Percentiles rank a stretch among this genome's conserved stretches.
Evolutionary conservation across 2,888 invertebrate genomes (phyloP).

Genomic region (Himalopsyche japonica): DNA sequence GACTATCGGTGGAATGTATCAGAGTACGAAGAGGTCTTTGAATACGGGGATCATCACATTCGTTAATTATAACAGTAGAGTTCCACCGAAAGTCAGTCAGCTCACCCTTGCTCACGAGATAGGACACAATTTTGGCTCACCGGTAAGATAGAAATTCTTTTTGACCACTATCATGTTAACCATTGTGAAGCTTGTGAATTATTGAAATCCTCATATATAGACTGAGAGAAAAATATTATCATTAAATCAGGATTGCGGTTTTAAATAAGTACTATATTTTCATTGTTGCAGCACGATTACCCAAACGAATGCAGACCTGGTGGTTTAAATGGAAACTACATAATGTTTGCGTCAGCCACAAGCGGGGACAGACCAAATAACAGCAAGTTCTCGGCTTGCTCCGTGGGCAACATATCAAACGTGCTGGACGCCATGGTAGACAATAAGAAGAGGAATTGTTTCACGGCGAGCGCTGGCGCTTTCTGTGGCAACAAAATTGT

Average conservation of each 20-base stretch:
- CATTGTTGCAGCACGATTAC: conserved; percentile 80
- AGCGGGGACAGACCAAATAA: conserved; percentile 98
- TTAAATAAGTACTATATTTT: background rate
- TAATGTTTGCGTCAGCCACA: conserved; percentile 99
- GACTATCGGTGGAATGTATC: conserved; percentile 91
- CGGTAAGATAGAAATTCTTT: conserved; percentile 63
- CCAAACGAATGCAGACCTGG: conserved; percentile 90
- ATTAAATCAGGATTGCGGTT: no score
- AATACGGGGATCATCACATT: conserved; percentile 99
- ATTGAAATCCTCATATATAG: background rate
- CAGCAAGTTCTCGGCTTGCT: conserved; percentile 94
- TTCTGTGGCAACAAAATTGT: conserved; percentile 99
- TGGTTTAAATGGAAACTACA: conserved; percentile 92
- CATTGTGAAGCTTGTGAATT: no score
- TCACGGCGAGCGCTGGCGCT: conserved; percentile 84
- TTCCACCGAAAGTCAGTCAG: conserved; percentile 97
- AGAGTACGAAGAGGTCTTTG: conserved; percentile 89
- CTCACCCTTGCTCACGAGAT: conserved; percentile 97
- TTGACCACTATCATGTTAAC: no score
- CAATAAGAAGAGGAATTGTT: conserved; percentile 90
- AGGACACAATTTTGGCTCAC: conserved; percentile 98
- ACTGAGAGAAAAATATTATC: background rate
- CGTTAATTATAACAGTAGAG: conserved; percentile 96
- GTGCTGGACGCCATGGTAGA: conserved; percentile 91
- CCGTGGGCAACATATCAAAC: conserved; percentile 91